Base-by-base conservation (phyloP, 2,113 vertebrate species). In the Daboia siamensis region DNA sequence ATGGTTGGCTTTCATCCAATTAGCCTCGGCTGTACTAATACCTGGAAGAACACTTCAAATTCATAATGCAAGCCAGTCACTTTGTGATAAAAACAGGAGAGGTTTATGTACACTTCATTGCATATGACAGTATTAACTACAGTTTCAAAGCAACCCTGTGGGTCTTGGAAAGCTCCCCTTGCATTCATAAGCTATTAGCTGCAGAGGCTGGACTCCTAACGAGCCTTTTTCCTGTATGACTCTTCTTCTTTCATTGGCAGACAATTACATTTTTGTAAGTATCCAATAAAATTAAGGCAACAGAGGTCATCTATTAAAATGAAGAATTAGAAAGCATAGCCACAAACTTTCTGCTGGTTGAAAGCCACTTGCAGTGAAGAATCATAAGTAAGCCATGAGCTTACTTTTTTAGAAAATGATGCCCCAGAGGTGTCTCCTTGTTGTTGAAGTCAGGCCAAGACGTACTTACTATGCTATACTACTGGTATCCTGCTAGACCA, bases 1-100 rank as follows among this genome's bases (percentile, higher is more conserved):
- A 96, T 94, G 87, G 9, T 44, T 92, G 93, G 57, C 93, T 93
- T 48, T 69, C 52, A 92, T 86, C 90, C 92, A 95, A 39, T 94
- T 95, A 95, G 88, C 91, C 51, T 93, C 39, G 12, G 90, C 54
- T 93, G 11, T 90, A 94, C 94, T 94, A 95, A 95, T 92, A 95
- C 4, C 51, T 91, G 55, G 44, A 91, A 93, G 17, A 80, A 80
- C 88, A 94, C 96, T 85, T 91, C 29, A 93, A 46, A 93, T 87
- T 93, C 55, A 57, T 94, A 94, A 94, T 88, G n/a, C 26, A 93
- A 94, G 92, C 80, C 86, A 95, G 57, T 87, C n/a, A 87, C 84
- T 94, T 90, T 95, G 57, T 94, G 93, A 96, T 93, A 94, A 91
- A 96, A 94, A 85, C 0, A 84, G 23, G 17, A 52, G 26, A 80